These are phyloP conservation scores for Gnatocerus cornutus DNA, from an alignment of 2,888 invertebrate genomes.

Conservation along the genomic window DNA sequence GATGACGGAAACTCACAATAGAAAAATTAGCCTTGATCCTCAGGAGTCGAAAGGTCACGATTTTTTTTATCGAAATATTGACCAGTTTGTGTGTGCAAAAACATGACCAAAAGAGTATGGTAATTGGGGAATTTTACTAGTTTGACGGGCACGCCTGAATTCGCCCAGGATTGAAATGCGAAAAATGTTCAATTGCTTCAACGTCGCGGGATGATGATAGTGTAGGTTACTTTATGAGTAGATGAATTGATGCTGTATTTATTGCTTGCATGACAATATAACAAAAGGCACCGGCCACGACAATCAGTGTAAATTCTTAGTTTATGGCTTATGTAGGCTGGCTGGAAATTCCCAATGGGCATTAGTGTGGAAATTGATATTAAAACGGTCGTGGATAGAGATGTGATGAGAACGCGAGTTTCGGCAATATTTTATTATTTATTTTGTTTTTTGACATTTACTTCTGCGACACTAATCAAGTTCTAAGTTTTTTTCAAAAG, in stretches of 20 bases:
- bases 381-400: not conserved
- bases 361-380: constrained; percentile 1
- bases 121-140: constrained; percentile 19
- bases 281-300: constrained; percentile 10
- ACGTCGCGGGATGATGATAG: constrained; percentile 11
- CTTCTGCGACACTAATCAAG: no score
- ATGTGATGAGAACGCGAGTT: no score
- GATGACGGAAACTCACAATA: constrained; percentile 35
- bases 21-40: constrained; percentile 42
- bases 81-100: constrained; percentile 18
- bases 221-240: constrained; percentile 18
- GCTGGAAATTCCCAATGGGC: constrained; percentile 5
- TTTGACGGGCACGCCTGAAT: constrained; percentile 17
- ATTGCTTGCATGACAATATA: constrained; percentile 15
- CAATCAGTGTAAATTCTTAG: constrained; percentile 4
- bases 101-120: constrained; percentile 29
- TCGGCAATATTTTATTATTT: no score
- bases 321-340: constrained; percentile 14
- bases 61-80: constrained; percentile 20
- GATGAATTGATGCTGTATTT: constrained; percentile 19
- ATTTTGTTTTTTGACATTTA: no score
- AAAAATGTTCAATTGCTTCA: constrained; percentile 22
- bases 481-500: no score
- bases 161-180: constrained; percentile 10
- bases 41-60: constrained; percentile 31